phyloP scores from a whole-genome alignment of 2,797 vertebrate genomes.

The Emys orbicularis region DNA sequence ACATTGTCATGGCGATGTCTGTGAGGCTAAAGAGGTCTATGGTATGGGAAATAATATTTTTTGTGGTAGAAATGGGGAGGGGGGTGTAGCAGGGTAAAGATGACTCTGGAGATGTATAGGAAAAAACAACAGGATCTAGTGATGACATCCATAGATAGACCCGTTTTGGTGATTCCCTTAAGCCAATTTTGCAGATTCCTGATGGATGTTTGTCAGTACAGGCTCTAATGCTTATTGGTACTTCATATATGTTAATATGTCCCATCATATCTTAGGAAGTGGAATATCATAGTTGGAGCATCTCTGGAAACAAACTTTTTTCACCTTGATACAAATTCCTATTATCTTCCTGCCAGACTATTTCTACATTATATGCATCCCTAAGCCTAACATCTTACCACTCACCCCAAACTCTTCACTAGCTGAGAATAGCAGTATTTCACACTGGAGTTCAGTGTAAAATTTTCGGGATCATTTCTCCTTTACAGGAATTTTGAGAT shows the following conservation, averaged over 20 bases:
- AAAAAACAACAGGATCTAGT: neutral
- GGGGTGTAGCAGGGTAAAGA: neutral
- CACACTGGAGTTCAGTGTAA: constrained; percentile 30
- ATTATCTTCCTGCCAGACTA: neutral
- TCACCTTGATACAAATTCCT: neutral
- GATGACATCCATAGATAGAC: neutral
- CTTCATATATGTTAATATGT: neutral
- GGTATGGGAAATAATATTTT: neutral
- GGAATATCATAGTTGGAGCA: neutral
- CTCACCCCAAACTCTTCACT: neutral
- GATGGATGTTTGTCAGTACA: neutral
- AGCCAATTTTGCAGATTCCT: neutral
- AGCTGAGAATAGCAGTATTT: neutral
- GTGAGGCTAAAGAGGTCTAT: neutral
- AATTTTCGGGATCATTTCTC: constrained; percentile 54
- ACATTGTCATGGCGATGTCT: neutral
- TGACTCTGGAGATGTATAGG: neutral
- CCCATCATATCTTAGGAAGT: neutral
- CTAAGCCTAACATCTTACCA: neutral
- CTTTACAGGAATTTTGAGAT: constrained; percentile 53
- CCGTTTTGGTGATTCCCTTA: neutral
- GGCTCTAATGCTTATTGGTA: neutral
- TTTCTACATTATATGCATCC: neutral
- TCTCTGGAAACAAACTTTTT: neutral
- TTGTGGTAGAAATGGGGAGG: neutral